Percentiles rank a stretch among this genome's conserved stretches.
Evolutionary conservation across 2,113 vertebrate genomes (phyloP).

Genomic region (Brachyhypopomus gauderio): DNA sequence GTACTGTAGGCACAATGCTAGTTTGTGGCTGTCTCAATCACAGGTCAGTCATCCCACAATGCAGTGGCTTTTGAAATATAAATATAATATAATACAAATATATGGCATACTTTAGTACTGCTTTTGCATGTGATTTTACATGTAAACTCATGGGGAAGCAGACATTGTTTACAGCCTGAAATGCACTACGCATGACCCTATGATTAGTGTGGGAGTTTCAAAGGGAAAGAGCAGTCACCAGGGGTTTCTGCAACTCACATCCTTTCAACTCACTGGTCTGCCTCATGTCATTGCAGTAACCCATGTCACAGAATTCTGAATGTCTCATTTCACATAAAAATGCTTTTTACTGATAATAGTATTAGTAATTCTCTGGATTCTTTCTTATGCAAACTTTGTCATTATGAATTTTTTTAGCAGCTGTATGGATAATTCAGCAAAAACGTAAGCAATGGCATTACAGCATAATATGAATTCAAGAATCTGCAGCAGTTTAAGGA

Average conservation of each 20-base stretch:
- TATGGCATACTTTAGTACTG: slow-evolving; percentile 7
- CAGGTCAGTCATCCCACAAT: slow-evolving; percentile 7
- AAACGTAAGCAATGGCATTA: no score
- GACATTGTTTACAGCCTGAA: slow-evolving; percentile 27
- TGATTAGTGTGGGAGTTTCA: slow-evolving; percentile 12
- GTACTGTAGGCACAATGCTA: not conserved
- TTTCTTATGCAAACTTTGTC: no score
- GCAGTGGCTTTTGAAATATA: not conserved
- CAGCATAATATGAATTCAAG: no score
- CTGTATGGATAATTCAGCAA: no score
- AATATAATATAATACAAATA: not conserved
- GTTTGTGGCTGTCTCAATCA: slow-evolving; percentile 2
- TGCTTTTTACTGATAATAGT: no score
- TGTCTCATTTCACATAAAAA: no score
- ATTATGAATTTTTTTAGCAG: no score
- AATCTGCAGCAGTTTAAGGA: no score
- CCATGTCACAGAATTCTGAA: no score
- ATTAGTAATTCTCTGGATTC: no score
- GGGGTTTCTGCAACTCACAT: not conserved
- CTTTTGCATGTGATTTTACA: not conserved
- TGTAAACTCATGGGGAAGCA: not conserved
- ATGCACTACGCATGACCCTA: not conserved
- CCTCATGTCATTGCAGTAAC: not conserved
- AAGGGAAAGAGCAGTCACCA: slow-evolving; percentile 10
- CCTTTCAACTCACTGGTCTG: not conserved